Percentiles rank a stretch among this genome's conserved stretches.
Evolutionary conservation across 2,797 vertebrate genomes (phyloP).

Genomic region (Darevskia nairensis): DNA sequence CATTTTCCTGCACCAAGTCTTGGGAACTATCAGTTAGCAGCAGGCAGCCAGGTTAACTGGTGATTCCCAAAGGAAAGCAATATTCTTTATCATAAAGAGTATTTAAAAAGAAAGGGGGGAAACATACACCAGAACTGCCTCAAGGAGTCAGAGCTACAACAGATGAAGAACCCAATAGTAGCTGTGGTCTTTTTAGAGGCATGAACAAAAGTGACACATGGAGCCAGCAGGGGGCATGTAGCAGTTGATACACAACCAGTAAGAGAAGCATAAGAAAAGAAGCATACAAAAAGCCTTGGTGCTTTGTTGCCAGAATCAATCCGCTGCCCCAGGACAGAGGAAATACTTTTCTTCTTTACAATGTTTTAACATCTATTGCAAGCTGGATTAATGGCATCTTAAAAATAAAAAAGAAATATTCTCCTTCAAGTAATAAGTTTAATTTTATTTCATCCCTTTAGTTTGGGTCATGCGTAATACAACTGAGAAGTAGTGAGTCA

Average conservation of each 20-base stretch:
- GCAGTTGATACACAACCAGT: neutral
- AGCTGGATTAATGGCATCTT: neutral
- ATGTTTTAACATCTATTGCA: neutral
- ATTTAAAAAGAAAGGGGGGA: conserved; percentile 10
- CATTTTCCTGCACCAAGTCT: neutral
- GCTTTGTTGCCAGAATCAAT: neutral
- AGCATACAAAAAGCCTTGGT: conserved; percentile 7
- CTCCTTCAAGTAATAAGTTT: neutral
- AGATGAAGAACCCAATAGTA: neutral
- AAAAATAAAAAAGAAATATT: neutral
- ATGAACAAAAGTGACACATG: neutral
- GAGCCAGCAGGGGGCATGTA: neutral
- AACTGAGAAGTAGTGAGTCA: neutral
- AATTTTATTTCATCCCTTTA: neutral
- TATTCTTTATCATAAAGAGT: neutral
- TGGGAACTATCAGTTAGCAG: neutral
- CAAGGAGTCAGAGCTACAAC: neutral
- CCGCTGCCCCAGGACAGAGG: neutral
- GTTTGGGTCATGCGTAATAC: neutral
- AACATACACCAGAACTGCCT: neutral
- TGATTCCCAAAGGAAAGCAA: neutral
- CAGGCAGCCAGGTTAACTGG: neutral
- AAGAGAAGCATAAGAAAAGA: conserved; percentile 9
- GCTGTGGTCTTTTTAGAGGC: neutral
- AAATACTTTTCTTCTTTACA: no score